These are phyloP conservation scores for Drosophila formosana DNA, from an alignment of 2,888 invertebrate species.

Conservation along the genomic window DNA sequence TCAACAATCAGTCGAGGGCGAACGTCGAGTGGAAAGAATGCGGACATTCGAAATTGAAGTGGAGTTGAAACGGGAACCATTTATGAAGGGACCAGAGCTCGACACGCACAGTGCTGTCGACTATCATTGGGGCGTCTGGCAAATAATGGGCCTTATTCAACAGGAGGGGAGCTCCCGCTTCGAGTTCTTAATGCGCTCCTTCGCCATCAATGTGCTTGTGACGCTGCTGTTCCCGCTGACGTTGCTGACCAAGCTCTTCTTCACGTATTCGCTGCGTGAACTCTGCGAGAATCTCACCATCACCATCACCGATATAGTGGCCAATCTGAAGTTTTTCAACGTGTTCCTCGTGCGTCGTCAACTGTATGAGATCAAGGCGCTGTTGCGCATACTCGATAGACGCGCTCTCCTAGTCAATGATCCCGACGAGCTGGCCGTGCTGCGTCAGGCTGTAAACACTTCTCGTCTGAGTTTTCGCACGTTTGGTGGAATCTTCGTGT, in stretches of 20 bases:
- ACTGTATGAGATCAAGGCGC: conserved; percentile 58
- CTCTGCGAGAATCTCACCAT: conserved; percentile 82
- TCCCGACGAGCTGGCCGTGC: conserved; percentile 52
- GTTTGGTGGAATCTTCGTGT: conserved; percentile 70
- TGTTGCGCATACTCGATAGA: conserved; percentile 47
- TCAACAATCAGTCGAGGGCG: background rate
- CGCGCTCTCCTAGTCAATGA: conserved; percentile 43
- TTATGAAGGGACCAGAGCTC: conserved; percentile 1
- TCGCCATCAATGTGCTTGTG: conserved; percentile 70
- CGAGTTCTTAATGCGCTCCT: conserved; percentile 56
- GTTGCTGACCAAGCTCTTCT: conserved; percentile 74
- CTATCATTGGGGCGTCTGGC: conserved; percentile 82
- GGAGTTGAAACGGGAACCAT: too few relatives aligned
- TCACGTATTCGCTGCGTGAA: conserved; percentile 64
- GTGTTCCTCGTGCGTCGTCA: conserved; percentile 73
- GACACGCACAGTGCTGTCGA: conserved; percentile 73
- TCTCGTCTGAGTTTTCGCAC: conserved; percentile 66
- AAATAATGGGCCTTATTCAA: conserved; percentile 73
- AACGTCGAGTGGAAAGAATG: background rate
- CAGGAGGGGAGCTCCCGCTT: conserved; percentile 17
- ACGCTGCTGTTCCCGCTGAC: conserved; percentile 81
- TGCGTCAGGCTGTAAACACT: conserved; percentile 57
- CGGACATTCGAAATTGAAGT: too few relatives aligned
- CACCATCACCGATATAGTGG: conserved; percentile 78
- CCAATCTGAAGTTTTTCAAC: conserved; percentile 82